A percentile compares a stretch with the other conserved stretches of the same genome.
phyloP scores from a whole-genome alignment of 2,888 invertebrate genomes.

The Microchrysa polita region DNA sequence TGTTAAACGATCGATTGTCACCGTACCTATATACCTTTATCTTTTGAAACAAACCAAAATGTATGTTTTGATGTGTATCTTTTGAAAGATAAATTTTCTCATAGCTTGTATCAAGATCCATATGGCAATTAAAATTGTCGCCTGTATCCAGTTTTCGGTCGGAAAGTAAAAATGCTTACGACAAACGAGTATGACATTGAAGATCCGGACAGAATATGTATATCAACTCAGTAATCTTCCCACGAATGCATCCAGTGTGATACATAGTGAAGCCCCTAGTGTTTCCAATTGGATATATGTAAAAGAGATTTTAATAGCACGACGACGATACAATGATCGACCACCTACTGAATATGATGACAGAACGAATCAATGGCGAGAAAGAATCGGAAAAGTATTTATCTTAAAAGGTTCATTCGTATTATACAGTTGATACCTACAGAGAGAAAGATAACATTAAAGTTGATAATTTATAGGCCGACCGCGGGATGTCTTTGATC shows the following conservation, averaged over 20 bases:
- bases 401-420: neutral
- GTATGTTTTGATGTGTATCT: neutral
- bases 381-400: constrained; percentile 16
- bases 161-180: too few species aligned
- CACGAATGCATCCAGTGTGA: neutral
- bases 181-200: too few species aligned
- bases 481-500: constrained; percentile 34
- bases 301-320: neutral
- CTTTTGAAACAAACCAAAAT: neutral
- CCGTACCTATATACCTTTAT: constrained; percentile 7
- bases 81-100: neutral
- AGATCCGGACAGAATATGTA: too few species aligned
- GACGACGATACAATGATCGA: too few species aligned
- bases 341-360: constrained; percentile 37
- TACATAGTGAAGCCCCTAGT: too few species aligned
- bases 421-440: neutral
- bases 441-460: constrained; percentile 21
- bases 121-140: too few species aligned
- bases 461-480: constrained; percentile 40
- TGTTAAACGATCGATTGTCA: constrained; percentile 35
- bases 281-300: neutral
- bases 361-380: constrained; percentile 18
- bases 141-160: too few species aligned
- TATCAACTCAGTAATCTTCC: neutral
- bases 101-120: neutral